phyloP scores from a whole-genome alignment of 2,113 vertebrate species.

The Calidris pygmaea region DNA sequence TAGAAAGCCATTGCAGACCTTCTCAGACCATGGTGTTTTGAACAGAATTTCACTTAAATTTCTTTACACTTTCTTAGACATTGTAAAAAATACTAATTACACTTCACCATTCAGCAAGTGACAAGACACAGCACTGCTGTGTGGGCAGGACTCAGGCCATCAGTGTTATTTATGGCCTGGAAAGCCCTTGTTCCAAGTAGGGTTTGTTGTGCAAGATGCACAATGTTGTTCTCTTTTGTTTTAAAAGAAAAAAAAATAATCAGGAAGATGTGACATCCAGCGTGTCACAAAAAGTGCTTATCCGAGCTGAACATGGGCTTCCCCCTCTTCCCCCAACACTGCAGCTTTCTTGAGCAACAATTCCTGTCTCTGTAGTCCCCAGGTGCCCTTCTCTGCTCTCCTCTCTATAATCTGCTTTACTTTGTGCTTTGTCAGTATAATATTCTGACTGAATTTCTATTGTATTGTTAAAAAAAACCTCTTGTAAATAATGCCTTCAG shows the following conservation, averaged over 20 bases:
- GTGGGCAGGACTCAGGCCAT: neutral
- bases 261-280: neutral
- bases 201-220: neutral
- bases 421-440: neutral
- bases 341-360: neutral
- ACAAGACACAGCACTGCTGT: neutral
- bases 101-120: neutral
- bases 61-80: neutral
- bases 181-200: neutral
- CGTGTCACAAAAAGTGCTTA: neutral
- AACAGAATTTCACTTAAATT: neutral
- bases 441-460: neutral
- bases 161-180: neutral
- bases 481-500: neutral
- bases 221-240: neutral
- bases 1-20: neutral
- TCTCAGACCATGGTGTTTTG: neutral
- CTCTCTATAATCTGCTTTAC: neutral
- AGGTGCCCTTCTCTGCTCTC: neutral
- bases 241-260: neutral
- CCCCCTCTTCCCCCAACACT: neutral
- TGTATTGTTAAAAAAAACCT: neutral
- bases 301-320: neutral
- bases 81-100: neutral
- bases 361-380: neutral